Conservation (phyloP, 2,888 invertebrate species). For the Lutraria lutraria region DNA sequence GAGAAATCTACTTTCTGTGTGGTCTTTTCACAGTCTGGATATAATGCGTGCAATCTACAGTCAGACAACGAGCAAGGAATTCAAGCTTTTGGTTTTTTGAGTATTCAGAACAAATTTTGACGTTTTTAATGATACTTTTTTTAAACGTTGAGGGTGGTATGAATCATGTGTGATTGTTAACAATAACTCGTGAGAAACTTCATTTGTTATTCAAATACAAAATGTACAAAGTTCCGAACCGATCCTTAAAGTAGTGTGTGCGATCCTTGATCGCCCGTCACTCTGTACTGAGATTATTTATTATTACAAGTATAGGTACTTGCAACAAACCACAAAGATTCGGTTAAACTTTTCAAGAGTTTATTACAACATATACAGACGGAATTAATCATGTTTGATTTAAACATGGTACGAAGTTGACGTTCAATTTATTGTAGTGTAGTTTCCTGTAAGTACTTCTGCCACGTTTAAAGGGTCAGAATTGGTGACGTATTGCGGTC, state of each 20-base stretch:
- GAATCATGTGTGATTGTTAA: background rate
- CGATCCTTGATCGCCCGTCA: background rate
- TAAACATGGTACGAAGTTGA: too few relatives aligned
- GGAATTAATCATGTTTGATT: too few relatives aligned
- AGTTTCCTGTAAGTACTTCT: too few relatives aligned
- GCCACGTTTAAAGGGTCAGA: too few relatives aligned
- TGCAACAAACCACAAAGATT: background rate
- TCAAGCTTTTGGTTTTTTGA: background rate
- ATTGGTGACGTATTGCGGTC: too few relatives aligned
- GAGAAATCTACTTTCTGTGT: conserved; percentile 35
- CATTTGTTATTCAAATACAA: too few relatives aligned
- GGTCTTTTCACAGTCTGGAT: background rate
- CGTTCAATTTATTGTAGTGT: too few relatives aligned
- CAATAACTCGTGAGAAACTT: background rate
- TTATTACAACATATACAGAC: background rate
- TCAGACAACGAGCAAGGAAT: background rate
- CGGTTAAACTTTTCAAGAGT: background rate
- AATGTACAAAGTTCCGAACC: background rate
- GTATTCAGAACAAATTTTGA: conserved; percentile 13
- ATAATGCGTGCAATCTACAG: background rate
- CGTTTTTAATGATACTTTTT: conserved; percentile 13
- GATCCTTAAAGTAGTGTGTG: background rate
- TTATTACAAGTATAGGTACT: background rate
- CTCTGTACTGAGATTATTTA: background rate
- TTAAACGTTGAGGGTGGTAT: conserved; percentile 18